Percentiles rank a stretch among this genome's conserved stretches.
phyloP scores from a whole-genome alignment of 2,113 vertebrate genomes.

The Gadus chalcogrammus region DNA sequence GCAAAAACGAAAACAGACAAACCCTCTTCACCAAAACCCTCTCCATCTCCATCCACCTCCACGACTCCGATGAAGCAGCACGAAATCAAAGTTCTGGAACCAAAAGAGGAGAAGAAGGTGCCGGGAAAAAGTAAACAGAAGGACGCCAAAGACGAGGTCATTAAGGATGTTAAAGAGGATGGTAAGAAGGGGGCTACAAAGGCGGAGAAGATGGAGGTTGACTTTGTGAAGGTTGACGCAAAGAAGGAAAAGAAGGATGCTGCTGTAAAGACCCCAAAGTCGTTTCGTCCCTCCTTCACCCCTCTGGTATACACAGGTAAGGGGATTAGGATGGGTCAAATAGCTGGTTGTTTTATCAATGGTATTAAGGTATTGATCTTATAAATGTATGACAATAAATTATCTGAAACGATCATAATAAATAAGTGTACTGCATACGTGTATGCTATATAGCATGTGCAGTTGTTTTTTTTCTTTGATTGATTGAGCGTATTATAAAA shows the following conservation, averaged over 20 bases:
- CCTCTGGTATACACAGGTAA: constrained; percentile 64
- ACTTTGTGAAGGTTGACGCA: constrained; percentile 39
- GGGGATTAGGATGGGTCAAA: background rate
- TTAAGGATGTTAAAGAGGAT: constrained; percentile 17
- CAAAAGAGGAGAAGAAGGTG: constrained; percentile 31
- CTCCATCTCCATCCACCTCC: constrained; percentile 28
- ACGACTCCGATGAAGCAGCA: constrained; percentile 25
- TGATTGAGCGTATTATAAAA: too few relatives aligned
- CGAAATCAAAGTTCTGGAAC: constrained; percentile 58
- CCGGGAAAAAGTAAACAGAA: background rate
- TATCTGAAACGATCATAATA: too few relatives aligned
- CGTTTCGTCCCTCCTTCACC: constrained; percentile 57
- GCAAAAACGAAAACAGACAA: constrained; percentile 41
- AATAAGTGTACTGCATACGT: too few relatives aligned
- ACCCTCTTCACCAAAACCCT: constrained; percentile 42
- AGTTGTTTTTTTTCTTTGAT: too few relatives aligned
- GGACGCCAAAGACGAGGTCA: constrained; percentile 8
- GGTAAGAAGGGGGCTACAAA: constrained; percentile 32
- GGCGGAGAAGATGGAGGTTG: constrained; percentile 46
- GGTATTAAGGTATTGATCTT: background rate
- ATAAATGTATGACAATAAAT: background rate
- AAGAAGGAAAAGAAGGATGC: constrained; percentile 39
- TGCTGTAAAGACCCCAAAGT: constrained; percentile 27
- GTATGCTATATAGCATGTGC: too few relatives aligned
- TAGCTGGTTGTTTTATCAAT: background rate